Base-by-base conservation (phyloP, 2,888 invertebrate genomes). In the Apodemia zela region DNA sequence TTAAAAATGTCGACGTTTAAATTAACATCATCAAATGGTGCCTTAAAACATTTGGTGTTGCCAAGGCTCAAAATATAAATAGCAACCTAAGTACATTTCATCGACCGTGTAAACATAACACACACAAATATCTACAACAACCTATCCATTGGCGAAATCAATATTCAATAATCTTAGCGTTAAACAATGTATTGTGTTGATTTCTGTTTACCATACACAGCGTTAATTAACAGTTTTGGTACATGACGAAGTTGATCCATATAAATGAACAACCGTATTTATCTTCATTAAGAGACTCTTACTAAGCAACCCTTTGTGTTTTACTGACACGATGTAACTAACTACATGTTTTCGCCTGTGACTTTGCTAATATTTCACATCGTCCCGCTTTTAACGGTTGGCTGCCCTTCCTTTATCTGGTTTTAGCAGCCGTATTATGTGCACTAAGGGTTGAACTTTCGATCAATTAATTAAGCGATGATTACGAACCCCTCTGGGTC, bases 211-310 rank as follows among this genome's bases (percentile, higher is more conserved):
- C 51, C 51, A 51, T 49, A 66, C 63, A 42, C 0, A 65, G 63
- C 66, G 65, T 66, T 70, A 72, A 72, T 74, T 71, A 73, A 71
- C 73, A 71, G 68, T 85, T 85, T 85, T 82, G 82, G 82, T 81
- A 80, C 79, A 25, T 38, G 60, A 21, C 45, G 21, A 84, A 83
- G 84, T 85, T 87, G 85, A 88, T 89, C 83, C 79, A 78, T 85
- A 85, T 85, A 85, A 89, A 89, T 84, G 84, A 88, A 85, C 85
- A 83, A 76, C 80, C 75, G 80, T 87, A 91, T 91, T 90, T 88
- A 89, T 91, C 90, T 90, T 91, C 90, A 90, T 91, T 90, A 90
- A 80, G 82, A 85, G 83, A 82, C 80, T 87, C 84, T 84, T 83
- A 82, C 82, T 82, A 85, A 86, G 84, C 85, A 87, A 83, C 87